Conservation (phyloP, 1,140 invertebrate genomes). For the Drosophila kohkoa region DNA sequence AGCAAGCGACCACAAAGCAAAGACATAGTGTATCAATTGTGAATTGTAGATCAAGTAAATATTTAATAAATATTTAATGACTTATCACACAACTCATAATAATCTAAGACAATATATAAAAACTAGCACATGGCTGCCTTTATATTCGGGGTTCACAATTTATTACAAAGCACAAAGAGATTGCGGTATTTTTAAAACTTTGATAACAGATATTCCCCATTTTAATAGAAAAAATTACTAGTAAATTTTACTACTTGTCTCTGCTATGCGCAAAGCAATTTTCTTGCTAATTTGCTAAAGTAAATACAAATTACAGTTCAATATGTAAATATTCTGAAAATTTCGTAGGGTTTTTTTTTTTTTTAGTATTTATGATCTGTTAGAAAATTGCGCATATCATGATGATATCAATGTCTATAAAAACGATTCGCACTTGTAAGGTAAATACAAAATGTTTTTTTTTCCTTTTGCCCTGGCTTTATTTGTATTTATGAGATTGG, state of each 20-base stretch:
- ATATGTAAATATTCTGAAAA: neutral
- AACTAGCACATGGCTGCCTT: neutral
- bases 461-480: neutral
- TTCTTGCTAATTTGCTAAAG: neutral
- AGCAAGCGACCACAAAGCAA: neutral
- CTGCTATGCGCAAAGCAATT: neutral
- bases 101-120: conserved; percentile 4
- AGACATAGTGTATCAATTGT: neutral
- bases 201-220: neutral
- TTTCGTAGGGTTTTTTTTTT: neutral
- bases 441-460: no score
- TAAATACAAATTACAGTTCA: neutral
- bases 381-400: neutral
- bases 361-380: neutral
- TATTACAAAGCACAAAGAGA: neutral
- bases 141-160: neutral
- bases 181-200: no score
- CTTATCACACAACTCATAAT: neutral
- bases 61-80: conserved; percentile 14
- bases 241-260: neutral
- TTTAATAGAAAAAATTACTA: neutral
- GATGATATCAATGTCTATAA: neutral
- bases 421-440: no score
- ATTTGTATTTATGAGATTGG: neutral
- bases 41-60: no score